These are phyloP conservation scores for Malthinus seriepunctatus DNA, from an alignment of 2,888 invertebrate genomes.

Conservation along the genomic window DNA sequence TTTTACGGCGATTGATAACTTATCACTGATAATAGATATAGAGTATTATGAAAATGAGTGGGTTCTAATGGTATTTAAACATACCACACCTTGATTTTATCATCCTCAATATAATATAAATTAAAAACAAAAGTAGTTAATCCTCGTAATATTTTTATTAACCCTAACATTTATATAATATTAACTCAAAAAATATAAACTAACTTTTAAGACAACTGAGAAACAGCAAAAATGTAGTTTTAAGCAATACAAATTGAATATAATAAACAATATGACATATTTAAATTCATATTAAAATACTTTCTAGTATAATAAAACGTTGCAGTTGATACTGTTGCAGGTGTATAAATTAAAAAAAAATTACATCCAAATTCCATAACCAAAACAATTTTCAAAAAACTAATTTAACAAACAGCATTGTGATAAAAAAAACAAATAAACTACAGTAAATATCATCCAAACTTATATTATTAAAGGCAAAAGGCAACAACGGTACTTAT, in stretches of 20 bases:
- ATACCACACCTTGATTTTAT: too few relatives aligned
- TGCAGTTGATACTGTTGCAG: slow-evolving; percentile 21
- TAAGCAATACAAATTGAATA: slow-evolving; percentile 22
- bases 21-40: too few relatives aligned
- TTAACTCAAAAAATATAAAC: slow-evolving; percentile 29
- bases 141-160: slow-evolving; percentile 34
- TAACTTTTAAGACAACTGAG: slow-evolving; percentile 26
- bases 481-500: slow-evolving; percentile 32
- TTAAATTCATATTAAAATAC: slow-evolving; percentile 5
- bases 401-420: slow-evolving; percentile 18
- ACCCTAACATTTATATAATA: slow-evolving; percentile 37
- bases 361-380: slow-evolving; percentile 26
- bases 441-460: slow-evolving; percentile 33
- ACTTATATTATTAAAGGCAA: slow-evolving; percentile 26
- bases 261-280: slow-evolving; percentile 20
- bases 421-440: slow-evolving; percentile 19
- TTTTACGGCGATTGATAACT: too few relatives aligned
- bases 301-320: slow-evolving; percentile 18
- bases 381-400: slow-evolving; percentile 17
- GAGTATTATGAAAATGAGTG: too few relatives aligned
- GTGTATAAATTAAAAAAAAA: slow-evolving; percentile 10
- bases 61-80: too few relatives aligned
- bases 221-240: slow-evolving; percentile 24
- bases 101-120: too few relatives aligned
- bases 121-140: neutral